Conservation (phyloP, 2,888 invertebrate species). For the Brachynemurus nebulosus region DNA sequence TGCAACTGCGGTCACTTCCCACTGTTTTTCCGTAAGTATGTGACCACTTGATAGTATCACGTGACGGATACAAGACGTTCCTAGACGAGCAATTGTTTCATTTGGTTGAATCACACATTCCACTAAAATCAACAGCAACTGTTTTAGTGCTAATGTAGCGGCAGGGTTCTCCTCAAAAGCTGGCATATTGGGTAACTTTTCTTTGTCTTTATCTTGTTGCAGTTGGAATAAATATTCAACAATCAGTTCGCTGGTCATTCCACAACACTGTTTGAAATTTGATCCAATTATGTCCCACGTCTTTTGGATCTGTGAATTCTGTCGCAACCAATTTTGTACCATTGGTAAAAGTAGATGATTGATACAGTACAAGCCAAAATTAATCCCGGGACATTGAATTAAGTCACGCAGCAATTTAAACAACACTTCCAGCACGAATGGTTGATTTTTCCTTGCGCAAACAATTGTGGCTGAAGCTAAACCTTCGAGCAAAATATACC, state of each 20-base stretch:
- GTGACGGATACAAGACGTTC: constrained; percentile 83
- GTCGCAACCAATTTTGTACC: constrained; percentile 85
- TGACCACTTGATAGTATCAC: constrained; percentile 72
- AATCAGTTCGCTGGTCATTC: constrained; percentile 80
- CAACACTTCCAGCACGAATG: constrained; percentile 74
- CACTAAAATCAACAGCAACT: constrained; percentile 69
- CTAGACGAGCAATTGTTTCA: constrained; percentile 79
- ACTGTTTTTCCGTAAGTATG: constrained; percentile 66
- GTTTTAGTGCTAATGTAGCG: constrained; percentile 69
- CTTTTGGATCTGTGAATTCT: constrained; percentile 44
- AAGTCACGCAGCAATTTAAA: constrained; percentile 72
- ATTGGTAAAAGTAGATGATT: constrained; percentile 84
- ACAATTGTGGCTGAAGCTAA: constrained; percentile 67
- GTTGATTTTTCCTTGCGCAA: constrained; percentile 62
- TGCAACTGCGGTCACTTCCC: constrained; percentile 73
- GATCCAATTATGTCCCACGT: constrained; percentile 67
- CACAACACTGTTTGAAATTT: constrained; percentile 90
- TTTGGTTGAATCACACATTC: constrained; percentile 85
- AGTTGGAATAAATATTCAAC: constrained; percentile 72
- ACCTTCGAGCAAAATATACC: constrained; percentile 82
- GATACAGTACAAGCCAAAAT: constrained; percentile 82
- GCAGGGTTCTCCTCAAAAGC: constrained; percentile 34
- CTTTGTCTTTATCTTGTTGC: constrained; percentile 37
- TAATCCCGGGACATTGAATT: constrained; percentile 66
- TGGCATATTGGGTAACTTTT: constrained; percentile 19